Evolutionary conservation across 2,888 invertebrate genomes (phyloP).

Genomic region (Rotaria macrura): DNA sequence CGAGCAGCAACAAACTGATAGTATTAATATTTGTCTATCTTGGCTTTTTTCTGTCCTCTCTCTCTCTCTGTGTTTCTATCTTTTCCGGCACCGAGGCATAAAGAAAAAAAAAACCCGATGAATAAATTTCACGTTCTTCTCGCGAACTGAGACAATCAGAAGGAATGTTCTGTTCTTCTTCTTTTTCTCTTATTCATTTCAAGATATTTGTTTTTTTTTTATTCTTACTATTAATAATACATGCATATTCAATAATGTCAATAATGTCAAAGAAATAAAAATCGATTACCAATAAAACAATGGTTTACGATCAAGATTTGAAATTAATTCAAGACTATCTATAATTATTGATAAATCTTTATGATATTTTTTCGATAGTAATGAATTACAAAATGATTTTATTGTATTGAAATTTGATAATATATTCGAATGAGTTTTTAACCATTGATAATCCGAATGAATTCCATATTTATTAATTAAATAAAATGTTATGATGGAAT

Average conservation of each 20-base stretch:
- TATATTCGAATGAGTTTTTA: background rate
- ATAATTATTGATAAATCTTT: background rate
- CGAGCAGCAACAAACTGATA: background rate
- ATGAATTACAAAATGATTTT: background rate
- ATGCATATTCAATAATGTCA: constrained; percentile 2
- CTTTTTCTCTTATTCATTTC: background rate
- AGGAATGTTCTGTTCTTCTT: background rate
- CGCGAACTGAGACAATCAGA: background rate
- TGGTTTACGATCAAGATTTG: background rate
- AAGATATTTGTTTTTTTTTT: constrained; percentile 2
- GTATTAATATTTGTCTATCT: background rate
- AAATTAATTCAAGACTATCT: background rate
- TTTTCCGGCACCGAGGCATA: background rate
- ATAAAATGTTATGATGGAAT: background rate
- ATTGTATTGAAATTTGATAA: background rate
- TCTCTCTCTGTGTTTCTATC: background rate
- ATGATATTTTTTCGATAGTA: background rate
- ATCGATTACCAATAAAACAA: constrained; percentile 9
- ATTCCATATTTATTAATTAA: constrained; percentile 6
- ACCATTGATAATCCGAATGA: constrained; percentile 1
- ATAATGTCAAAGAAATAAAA: background rate
- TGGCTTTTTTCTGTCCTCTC: background rate
- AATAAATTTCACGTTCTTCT: constrained; percentile 12
- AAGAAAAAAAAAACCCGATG: background rate
- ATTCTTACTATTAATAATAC: background rate